These are phyloP conservation scores for Artibeus lituratus DNA, from an alignment of 2,797 vertebrate genomes.

Conservation along the genomic window DNA sequence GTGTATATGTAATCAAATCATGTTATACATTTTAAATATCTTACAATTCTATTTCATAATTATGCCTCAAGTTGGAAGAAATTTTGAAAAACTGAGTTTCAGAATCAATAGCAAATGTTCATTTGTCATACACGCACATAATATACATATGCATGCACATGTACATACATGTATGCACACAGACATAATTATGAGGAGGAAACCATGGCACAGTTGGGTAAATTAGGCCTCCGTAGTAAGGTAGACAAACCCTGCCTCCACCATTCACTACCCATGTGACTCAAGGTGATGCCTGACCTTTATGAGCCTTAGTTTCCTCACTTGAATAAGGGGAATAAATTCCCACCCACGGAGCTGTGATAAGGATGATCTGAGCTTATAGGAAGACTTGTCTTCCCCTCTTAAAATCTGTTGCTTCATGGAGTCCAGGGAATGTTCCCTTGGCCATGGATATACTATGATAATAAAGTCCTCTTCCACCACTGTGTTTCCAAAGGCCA, in stretches of 20 bases:
- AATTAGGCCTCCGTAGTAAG: not conserved
- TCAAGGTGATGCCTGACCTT: not conserved
- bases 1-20: not conserved
- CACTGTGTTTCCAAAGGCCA: not conserved
- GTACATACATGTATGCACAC: not conserved
- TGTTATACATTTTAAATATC: not conserved
- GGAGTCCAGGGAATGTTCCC: not conserved
- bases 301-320: not conserved
- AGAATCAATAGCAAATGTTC: not conserved
- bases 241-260: not conserved
- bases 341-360: not conserved
- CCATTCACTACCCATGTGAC: not conserved
- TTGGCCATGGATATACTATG: not conserved
- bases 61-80: not conserved
- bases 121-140: not conserved
- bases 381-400: not conserved
- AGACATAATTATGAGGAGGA: not conserved
- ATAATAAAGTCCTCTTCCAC: not conserved
- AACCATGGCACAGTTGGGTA: not conserved
- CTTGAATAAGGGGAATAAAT: not conserved
- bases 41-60: not conserved
- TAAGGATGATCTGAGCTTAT: not conserved
- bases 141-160: no score
- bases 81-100: not conserved
- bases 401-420: not conserved